These are phyloP conservation scores for Branchipolynoe longqiensis DNA, from an alignment of 2,888 invertebrate genomes.

Conservation along the genomic window DNA sequence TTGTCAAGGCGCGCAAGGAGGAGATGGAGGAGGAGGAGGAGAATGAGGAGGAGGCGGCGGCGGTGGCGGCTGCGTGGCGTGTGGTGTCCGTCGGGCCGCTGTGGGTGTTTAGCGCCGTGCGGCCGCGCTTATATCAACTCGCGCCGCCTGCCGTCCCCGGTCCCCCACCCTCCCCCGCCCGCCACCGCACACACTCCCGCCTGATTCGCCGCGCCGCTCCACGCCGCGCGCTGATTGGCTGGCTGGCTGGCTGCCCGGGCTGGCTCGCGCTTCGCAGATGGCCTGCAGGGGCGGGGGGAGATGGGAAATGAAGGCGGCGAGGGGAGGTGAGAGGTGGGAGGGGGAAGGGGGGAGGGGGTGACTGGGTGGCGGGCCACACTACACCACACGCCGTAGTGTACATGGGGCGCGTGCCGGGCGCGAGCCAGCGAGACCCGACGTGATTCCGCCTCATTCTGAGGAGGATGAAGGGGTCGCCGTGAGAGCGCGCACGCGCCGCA, in stretches of 20 bases:
- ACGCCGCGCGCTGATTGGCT: conserved; percentile 14
- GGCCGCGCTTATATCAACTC: background rate
- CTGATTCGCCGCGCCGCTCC: conserved; percentile 8
- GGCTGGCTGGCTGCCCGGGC: background rate
- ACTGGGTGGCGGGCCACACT: too few relatives aligned
- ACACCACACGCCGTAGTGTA: too few relatives aligned
- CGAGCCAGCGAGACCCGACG: too few relatives aligned
- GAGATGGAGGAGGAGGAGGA: background rate
- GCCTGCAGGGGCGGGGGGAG: background rate
- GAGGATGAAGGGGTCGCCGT: too few relatives aligned
- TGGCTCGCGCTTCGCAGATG: conserved; percentile 5
- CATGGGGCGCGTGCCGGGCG: too few relatives aligned
- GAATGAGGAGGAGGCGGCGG: background rate
- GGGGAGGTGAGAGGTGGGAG: background rate
- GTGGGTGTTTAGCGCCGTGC: too few relatives aligned
- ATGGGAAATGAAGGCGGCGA: background rate
- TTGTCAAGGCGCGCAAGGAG: background rate
- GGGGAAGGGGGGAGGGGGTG: background rate
- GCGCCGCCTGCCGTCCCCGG: background rate
- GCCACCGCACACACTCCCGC: background rate
- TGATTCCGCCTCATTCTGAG: too few relatives aligned
- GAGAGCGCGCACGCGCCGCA: too few relatives aligned
- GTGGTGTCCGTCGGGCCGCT: background rate
- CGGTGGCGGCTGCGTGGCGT: background rate
- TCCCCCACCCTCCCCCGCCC: too few relatives aligned